Evolutionary conservation across 2,113 vertebrate species (phyloP), one percentile per base, ranked within the genome.

Genomic region (Cynocephalus volans): DNA sequence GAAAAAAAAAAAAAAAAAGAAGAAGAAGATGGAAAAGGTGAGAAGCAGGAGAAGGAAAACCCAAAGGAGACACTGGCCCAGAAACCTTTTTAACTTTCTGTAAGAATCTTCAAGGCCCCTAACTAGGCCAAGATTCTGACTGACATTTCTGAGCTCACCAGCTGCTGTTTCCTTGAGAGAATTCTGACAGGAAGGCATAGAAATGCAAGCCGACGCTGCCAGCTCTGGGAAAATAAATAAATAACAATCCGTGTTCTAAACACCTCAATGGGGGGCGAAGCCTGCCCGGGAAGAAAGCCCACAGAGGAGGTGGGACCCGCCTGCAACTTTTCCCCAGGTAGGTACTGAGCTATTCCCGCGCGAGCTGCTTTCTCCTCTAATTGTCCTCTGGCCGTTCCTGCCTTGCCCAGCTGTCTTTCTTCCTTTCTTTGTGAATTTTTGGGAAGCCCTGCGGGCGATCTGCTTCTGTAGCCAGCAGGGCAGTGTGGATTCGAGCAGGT

Each of bases 101-200:
- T 96, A 95, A 96, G 93, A 96, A 33, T 98, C 91, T 95, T 98
- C 52, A 36, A 97, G 97, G 97, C 77, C 88, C 54, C 93, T 97
- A 96, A 96, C 72, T 21, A 3, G 96, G 97, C 96, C 98, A 98
- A 95, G 89, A 95, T 83, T 88, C 97, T 98, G 98, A 98, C 97
- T 97, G 97, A 87, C 88, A 87, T 95, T 97, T 98, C 97, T 92
- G 93, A 98, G 90, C 97, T 83, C 62, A 93, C 31, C 95, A 97
- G 96, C 95, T 98, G 96, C 98, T 93, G 93, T 93, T 98, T 98
- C 97, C 95, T 94, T 88, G 97, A 86, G 96, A 93, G 98, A 98
- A 97, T 91, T 96, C 96, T 96, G 93, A 90, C 97, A 97, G 96
- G 88, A 97, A 98, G 86, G 82, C 95, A 90, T 70, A 98, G 86